Base-by-base conservation (phyloP, 2,888 invertebrate species). In the Willowsia nigromaculata region DNA sequence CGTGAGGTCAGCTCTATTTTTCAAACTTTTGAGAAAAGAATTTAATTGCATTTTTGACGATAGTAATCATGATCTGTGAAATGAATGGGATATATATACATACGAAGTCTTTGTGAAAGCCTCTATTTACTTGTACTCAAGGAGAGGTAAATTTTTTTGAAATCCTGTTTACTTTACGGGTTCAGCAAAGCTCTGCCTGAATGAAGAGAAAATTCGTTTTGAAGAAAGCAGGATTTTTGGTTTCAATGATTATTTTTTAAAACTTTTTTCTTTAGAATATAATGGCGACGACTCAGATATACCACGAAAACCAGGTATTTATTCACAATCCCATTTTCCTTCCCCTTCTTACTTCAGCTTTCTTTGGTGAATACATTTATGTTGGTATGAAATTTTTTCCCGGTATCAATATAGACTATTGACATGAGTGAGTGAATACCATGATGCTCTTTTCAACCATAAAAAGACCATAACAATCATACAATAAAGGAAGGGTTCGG, bases 391-490 rank as follows among this genome's bases (percentile, higher is more conserved):
- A 25, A 22, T 4, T 22, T 22, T 56, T 56, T 22, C 25, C 56
- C 2, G 25, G 6, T 7, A 5, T 56, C 25, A 3, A 56, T 18
- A 56, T 50, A 50, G n/a, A n/a, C 37, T 37, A 3, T 4, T 13
- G 13, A 62, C 6, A 65, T 65, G 65, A n/a, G 65, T 11, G 37
- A 65, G 9, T 65, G 65, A 37, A 56, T 53, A 25, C 22, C 9
- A 15, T 56, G 56, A 65, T 65, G 65, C 18, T 65, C 65, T 65
- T 65, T 65, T 65, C 65, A 65, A 37, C 65, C 65, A 33, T 65
- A 30, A 56, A 56, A 56, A 22, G 25, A 18, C 9, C 56, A 56
- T 56, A 56, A 56, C 56, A 56, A 2, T 22, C 50, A n/a, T 11
- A 22, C 15, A 22, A 18, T 18, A 4, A 2, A 22, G 25, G 22